Evolutionary conservation across 2,797 vertebrate species (phyloP).

Genomic region (Pempheris klunzingeri): DNA sequence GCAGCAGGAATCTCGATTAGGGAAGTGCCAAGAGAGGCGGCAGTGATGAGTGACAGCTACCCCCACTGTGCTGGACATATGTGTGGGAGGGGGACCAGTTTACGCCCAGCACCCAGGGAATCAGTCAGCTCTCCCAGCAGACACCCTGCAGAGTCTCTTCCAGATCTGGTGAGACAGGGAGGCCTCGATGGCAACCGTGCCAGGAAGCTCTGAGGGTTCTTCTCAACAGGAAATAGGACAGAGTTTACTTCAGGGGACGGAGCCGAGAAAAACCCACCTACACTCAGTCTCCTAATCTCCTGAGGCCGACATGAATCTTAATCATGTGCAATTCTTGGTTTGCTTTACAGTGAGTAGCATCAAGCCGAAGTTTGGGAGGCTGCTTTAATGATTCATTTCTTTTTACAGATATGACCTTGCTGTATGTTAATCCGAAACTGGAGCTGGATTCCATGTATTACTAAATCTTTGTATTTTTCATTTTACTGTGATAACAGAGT

Average conservation of each 20-base stretch:
- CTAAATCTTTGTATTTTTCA: too few species aligned
- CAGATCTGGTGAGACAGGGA: constrained; percentile 33
- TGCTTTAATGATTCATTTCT: neutral
- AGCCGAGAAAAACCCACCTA: constrained; percentile 42
- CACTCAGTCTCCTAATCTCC: constrained; percentile 37
- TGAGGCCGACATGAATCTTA: constrained; percentile 20
- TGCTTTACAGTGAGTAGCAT: constrained; percentile 8
- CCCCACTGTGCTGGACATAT: constrained; percentile 55
- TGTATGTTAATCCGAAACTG: constrained; percentile 11
- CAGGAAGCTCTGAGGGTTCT: constrained; percentile 23
- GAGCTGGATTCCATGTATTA: too few species aligned
- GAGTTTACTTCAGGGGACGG: constrained; percentile 43
- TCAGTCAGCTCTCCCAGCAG: constrained; percentile 40
- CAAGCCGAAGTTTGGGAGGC: constrained; percentile 9
- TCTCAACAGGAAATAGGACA: constrained; percentile 46
- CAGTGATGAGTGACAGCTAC: constrained; percentile 55
- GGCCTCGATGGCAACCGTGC: constrained; percentile 39
- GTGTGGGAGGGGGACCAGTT: constrained; percentile 61
- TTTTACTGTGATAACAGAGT: neutral
- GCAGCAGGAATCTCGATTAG: constrained; percentile 58
- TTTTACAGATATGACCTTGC: neutral
- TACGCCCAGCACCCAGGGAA: constrained; percentile 45
- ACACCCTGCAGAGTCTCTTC: constrained; percentile 23
- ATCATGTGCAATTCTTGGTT: constrained; percentile 17
- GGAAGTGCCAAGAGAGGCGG: constrained; percentile 47